Evolutionary conservation across 1,140 invertebrate genomes (phyloP), one percentile per base, ranked within the genome.

Genomic region (Zaprionus lachaisei): DNA sequence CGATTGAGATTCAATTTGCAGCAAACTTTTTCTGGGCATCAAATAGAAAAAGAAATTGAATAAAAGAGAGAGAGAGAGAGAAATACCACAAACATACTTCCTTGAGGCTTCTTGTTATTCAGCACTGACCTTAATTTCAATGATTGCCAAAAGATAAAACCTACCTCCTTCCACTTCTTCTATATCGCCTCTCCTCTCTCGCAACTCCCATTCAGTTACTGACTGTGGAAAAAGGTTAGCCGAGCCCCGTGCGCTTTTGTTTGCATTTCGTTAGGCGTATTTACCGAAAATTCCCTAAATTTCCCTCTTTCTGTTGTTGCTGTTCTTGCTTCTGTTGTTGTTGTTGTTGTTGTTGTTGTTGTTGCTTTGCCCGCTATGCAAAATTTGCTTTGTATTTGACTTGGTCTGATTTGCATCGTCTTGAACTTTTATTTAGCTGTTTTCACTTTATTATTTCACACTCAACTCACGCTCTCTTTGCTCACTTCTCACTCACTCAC

Each of bases 251-350:
- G 73, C 84, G 81, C 78, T 84, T 89, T 85, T 89, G 85, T 89
- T 89, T 89, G 85, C 85, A 85, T 90, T 90, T 89, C 85, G 85
- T 89, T 89, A 89, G 85, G 85, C 85, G 85, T 89, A 90, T 89
- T 90, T 89, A 79, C 85, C 67, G 51, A 80, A 84, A 86, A 70
- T 72, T 75, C 62, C 56, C 62, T 69, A 34, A 57, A 56, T 67
- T 79, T 55, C 26, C 22, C 66, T 81, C 31, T 37, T 69, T 51
- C 24, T 44, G 51, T 17, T 70, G 26, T 28, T 28, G 28, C 24
- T 44, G 51, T 17, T 70, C 6, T 28, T 28, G 28, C 28, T 24
- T 24, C 4, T 64, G 17, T 77, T 71, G 34, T 37, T 72, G 37
- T 60, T 67, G 26, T 54, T 75, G 17, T 66, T 69, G 6, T 44